Conservation (phyloP, 2,888 invertebrate genomes). For the Therioaphis trifolii region DNA sequence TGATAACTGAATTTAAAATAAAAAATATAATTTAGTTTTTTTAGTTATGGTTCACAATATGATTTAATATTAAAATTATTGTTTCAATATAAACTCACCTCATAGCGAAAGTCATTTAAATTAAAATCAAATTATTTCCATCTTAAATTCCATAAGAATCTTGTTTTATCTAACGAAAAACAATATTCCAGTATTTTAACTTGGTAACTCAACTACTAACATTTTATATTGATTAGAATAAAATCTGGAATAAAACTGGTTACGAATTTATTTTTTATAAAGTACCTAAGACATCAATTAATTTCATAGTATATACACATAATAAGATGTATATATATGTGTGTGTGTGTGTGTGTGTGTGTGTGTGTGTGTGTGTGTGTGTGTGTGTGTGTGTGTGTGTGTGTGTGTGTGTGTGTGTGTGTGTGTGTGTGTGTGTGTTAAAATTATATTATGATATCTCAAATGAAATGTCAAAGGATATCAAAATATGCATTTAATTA, state of each 20-base stretch:
- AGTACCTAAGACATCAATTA: neutral
- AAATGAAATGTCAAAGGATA: conserved; percentile 38
- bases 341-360: too few species aligned
- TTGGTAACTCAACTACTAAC: neutral
- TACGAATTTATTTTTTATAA: neutral
- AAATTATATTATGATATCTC: conserved; percentile 8
- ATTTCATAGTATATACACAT: neutral
- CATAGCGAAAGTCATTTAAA: neutral
- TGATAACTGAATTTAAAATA: too few species aligned
- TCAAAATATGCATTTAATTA: conserved; percentile 38
- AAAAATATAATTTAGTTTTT: too few species aligned
- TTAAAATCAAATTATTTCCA: neutral
- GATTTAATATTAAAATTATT: neutral
- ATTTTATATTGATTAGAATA: neutral
- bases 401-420: too few species aligned
- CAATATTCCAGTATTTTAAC: neutral
- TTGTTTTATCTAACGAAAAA: neutral
- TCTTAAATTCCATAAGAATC: neutral
- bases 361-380: too few species aligned
- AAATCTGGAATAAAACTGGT: neutral
- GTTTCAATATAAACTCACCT: neutral
- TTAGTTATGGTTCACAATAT: too few species aligned
- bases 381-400: too few species aligned
- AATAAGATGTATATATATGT: too few species aligned
- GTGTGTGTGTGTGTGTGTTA: conserved; percentile 3